These are phyloP conservation scores for Sebastes diaconus DNA, from an alignment of 2,797 vertebrate species.

Conservation along the genomic window DNA sequence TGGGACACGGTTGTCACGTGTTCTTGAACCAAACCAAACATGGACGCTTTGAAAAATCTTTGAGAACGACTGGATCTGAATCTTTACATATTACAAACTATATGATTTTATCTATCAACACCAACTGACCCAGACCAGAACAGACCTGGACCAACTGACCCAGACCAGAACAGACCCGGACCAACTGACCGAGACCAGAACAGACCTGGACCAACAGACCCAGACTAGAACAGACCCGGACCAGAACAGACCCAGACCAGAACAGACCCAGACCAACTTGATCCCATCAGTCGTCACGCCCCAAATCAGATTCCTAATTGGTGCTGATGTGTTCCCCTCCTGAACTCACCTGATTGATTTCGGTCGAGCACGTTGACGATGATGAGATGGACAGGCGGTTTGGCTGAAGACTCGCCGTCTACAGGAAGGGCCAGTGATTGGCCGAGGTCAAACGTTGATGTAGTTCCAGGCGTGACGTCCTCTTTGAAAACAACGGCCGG, in stretches of 20 bases:
- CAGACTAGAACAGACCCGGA: too few relatives aligned
- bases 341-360: conserved; percentile 87
- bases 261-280: not conserved
- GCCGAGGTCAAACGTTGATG: conserved; percentile 44
- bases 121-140: not conserved
- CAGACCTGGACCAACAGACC: too few relatives aligned
- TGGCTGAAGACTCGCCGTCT: conserved; percentile 58
- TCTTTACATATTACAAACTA: too few relatives aligned
- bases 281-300: not conserved
- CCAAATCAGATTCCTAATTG: not conserved
- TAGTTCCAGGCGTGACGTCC: conserved; percentile 12
- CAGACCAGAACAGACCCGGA: too few relatives aligned
- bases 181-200: too few relatives aligned
- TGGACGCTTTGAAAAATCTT: not conserved
- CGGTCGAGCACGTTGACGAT: conserved; percentile 82
- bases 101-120: not conserved
- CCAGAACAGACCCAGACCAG: too few relatives aligned
- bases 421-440: conserved; percentile 55
- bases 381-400: conserved; percentile 78
- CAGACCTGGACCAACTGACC: not conserved
- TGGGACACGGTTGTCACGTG: too few relatives aligned
- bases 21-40: not conserved
- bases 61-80: not conserved
- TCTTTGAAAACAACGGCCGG: conserved; percentile 78
- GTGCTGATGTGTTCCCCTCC: not conserved